These are phyloP conservation scores for Lepidocyrtinus sp. DNA, from an alignment of 2,888 invertebrate genomes.

Conservation along the genomic window DNA sequence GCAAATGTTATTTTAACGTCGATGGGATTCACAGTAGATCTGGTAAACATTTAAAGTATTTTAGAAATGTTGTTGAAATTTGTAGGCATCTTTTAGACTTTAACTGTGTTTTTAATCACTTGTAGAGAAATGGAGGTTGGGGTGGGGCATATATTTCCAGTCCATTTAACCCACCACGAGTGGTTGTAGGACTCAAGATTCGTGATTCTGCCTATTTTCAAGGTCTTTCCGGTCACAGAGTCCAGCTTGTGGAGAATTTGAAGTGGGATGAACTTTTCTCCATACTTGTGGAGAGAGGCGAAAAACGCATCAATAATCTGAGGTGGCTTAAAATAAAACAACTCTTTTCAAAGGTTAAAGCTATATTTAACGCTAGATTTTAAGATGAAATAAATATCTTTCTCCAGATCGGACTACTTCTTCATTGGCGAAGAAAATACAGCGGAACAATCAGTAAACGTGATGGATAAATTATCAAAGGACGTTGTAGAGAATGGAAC, in stretches of 20 bases:
- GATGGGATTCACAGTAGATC: constrained; percentile 53
- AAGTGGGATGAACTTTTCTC: constrained; percentile 50
- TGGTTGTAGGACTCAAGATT: constrained; percentile 34
- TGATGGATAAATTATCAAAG: constrained; percentile 40
- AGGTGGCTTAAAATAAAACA: too few relatives aligned
- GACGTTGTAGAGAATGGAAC: constrained; percentile 51
- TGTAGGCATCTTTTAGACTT: too few relatives aligned
- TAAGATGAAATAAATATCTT: constrained; percentile 1
- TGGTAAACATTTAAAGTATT: constrained; percentile 27
- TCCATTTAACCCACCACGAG: constrained; percentile 47
- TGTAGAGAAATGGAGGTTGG: constrained; percentile 35
- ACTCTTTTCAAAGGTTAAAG: too few relatives aligned
- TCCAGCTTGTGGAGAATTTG: constrained; percentile 38
- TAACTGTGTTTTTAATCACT: too few relatives aligned
- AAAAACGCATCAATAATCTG: constrained; percentile 42
- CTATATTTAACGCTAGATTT: too few relatives aligned
- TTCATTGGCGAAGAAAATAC: constrained; percentile 36
- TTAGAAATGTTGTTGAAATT: not conserved
- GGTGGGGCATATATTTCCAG: constrained; percentile 43
- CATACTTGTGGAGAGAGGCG: constrained; percentile 41
- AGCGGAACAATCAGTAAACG: constrained; percentile 22
- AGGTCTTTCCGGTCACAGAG: constrained; percentile 8
- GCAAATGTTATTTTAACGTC: constrained; percentile 44
- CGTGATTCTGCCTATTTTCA: constrained; percentile 32
- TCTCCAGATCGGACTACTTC: constrained; percentile 41